Evolutionary conservation across 2,888 invertebrate genomes (phyloP).

Genomic region (Plebejus anna): DNA sequence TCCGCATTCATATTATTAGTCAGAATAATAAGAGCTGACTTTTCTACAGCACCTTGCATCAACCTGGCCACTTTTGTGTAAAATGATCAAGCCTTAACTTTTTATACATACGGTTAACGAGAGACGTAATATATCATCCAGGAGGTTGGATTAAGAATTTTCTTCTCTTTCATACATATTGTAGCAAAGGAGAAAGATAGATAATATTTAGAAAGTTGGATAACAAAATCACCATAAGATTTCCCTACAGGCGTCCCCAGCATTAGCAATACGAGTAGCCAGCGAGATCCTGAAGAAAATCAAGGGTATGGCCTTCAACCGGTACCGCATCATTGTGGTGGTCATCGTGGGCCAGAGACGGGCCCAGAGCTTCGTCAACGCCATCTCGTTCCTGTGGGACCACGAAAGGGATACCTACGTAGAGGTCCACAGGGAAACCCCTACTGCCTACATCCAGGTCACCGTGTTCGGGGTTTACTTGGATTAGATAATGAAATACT

Average conservation of each 20-base stretch:
- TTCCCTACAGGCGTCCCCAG: conserved; percentile 44
- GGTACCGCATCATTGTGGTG: conserved; percentile 58
- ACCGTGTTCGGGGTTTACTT: conserved; percentile 63
- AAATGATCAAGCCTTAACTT: too few species aligned
- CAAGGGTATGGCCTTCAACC: conserved; percentile 53
- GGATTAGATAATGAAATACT: conserved; percentile 44
- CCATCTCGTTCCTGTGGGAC: conserved; percentile 66
- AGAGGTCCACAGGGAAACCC: conserved; percentile 48
- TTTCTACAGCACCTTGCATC: too few species aligned
- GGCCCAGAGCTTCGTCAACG: conserved; percentile 65
- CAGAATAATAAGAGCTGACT: too few species aligned
- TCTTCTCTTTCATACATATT: too few species aligned
- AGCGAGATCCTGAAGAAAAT: conserved; percentile 56
- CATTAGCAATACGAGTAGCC: conserved; percentile 51
- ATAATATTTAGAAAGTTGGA: too few species aligned
- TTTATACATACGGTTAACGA: too few species aligned
- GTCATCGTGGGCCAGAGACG: conserved; percentile 62
- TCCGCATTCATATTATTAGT: too few species aligned
- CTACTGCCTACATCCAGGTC: conserved; percentile 57
- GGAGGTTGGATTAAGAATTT: too few species aligned
- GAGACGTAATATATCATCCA: too few species aligned
- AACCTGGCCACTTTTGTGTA: too few species aligned
- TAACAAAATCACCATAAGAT: background rate
- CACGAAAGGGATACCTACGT: conserved; percentile 55
- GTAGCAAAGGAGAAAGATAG: too few species aligned